Evolutionary conservation across 2,113 vertebrate species (phyloP).

Genomic region (Callochromis pleurospilus): DNA sequence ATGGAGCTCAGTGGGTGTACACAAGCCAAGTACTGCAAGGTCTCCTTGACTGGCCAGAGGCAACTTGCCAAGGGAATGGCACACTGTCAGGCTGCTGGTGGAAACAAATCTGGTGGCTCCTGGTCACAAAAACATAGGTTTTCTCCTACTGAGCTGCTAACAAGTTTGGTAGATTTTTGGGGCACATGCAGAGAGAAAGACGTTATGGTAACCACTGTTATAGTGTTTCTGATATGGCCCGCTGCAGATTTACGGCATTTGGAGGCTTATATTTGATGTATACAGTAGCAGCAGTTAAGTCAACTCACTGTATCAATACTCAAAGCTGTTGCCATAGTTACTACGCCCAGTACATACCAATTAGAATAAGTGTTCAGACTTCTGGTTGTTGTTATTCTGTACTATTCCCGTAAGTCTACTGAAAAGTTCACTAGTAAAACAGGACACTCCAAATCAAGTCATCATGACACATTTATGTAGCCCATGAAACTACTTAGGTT

Average conservation of each 20-base stretch:
- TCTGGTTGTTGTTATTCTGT: background rate
- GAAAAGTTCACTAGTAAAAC: background rate
- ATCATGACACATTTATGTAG: slow-evolving; percentile 29
- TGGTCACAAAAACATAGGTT: background rate
- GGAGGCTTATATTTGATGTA: background rate
- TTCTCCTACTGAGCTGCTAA: background rate
- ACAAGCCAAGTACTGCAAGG: slow-evolving; percentile 9
- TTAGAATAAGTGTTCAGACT: background rate
- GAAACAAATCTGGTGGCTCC: slow-evolving; percentile 1
- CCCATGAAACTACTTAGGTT: slow-evolving; percentile 3
- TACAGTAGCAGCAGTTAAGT: background rate
- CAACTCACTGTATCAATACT: background rate
- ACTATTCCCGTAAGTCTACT: background rate
- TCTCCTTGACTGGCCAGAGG: slow-evolving; percentile 12
- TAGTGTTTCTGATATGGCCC: background rate
- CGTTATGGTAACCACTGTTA: background rate
- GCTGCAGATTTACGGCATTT: background rate
- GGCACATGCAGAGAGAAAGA: background rate
- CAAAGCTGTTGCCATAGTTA: background rate
- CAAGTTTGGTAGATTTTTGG: background rate
- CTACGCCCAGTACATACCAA: background rate
- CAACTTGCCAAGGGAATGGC: slow-evolving; percentile 23
- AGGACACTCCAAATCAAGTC: slow-evolving; percentile 24
- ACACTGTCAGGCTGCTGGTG: background rate
- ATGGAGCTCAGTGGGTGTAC: slow-evolving; percentile 20